These are phyloP conservation scores for Stratiolaelaps scimitus DNA, from an alignment of 1,140 invertebrate genomes.

Conservation along the genomic window DNA sequence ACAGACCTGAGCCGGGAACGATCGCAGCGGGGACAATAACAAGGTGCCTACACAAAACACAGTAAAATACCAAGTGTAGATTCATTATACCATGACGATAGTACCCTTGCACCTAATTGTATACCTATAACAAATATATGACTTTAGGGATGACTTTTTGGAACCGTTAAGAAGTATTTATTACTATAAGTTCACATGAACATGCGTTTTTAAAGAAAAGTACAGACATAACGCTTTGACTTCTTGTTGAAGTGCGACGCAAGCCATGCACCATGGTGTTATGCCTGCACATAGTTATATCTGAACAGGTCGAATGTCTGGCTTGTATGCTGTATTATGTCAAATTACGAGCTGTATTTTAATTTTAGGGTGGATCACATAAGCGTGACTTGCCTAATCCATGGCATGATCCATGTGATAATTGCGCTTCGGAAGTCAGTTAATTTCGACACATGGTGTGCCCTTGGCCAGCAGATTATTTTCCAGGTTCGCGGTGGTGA, in stretches of 20 bases:
- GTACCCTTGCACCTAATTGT: too few species aligned
- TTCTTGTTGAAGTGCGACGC: too few species aligned
- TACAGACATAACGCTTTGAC: too few species aligned
- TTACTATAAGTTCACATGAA: too few species aligned
- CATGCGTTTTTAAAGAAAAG: too few species aligned
- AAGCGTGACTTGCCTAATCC: slow-evolving; percentile 17
- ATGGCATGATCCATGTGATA: slow-evolving; percentile 12
- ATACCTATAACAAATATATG: too few species aligned
- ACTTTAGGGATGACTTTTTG: too few species aligned
- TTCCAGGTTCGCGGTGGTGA: slow-evolving; percentile 2
- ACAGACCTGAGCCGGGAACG: slow-evolving; percentile 19
- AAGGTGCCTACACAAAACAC: not conserved
- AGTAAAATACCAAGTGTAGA: too few species aligned
- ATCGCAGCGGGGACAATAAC: slow-evolving; percentile 6
- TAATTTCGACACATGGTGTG: slow-evolving; percentile 21
- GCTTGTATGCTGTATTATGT: not conserved
- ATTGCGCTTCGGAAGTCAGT: slow-evolving; percentile 13
- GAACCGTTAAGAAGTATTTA: too few species aligned
- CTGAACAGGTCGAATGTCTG: not conserved
- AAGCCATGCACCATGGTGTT: too few species aligned
- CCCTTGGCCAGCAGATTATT: slow-evolving; percentile 6
- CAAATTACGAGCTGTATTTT: not conserved
- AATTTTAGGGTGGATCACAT: slow-evolving; percentile 11
- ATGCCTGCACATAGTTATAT: too few species aligned
- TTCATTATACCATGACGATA: too few species aligned